These are phyloP conservation scores for Oreochromis niloticus DNA, from an alignment of 2,113 vertebrate species.

Conservation along the genomic window DNA sequence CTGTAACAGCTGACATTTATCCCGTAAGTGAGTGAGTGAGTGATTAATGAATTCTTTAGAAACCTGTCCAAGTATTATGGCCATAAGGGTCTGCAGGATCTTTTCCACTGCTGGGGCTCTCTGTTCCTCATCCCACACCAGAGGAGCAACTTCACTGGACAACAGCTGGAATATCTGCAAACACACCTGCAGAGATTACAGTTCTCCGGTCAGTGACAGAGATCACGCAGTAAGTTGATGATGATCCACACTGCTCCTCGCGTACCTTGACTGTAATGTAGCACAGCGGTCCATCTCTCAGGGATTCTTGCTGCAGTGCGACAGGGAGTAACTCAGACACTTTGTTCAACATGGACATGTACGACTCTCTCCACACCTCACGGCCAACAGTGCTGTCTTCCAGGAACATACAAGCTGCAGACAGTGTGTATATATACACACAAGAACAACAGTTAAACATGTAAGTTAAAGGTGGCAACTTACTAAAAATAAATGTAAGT, in stretches of 20 bases:
- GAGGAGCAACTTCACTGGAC: constrained; percentile 61
- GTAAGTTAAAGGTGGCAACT: background rate
- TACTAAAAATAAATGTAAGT: background rate
- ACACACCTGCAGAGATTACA: constrained; percentile 72
- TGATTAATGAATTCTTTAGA: background rate
- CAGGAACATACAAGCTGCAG: constrained; percentile 79
- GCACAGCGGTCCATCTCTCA: constrained; percentile 35
- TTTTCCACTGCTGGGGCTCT: constrained; percentile 43
- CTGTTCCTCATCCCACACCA: constrained; percentile 61
- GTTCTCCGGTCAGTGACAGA: background rate
- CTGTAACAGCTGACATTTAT: background rate
- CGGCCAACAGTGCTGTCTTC: constrained; percentile 77
- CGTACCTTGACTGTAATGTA: constrained; percentile 80
- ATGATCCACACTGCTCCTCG: background rate
- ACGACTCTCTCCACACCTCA: constrained; percentile 63
- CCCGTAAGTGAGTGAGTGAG: background rate
- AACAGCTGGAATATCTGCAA: constrained; percentile 82
- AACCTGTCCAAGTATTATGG: constrained; percentile 75
- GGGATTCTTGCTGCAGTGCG: constrained; percentile 58
- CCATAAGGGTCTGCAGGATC: constrained; percentile 76
- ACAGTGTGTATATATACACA: background rate
- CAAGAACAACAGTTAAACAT: background rate
- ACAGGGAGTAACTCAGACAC: constrained; percentile 60
- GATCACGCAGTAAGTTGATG: background rate
- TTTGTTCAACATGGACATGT: constrained; percentile 54